Evolutionary conservation across 2,113 vertebrate species (phyloP), one percentile per base, ranked within the genome.

Genomic region (Chaetodon trifascialis): DNA sequence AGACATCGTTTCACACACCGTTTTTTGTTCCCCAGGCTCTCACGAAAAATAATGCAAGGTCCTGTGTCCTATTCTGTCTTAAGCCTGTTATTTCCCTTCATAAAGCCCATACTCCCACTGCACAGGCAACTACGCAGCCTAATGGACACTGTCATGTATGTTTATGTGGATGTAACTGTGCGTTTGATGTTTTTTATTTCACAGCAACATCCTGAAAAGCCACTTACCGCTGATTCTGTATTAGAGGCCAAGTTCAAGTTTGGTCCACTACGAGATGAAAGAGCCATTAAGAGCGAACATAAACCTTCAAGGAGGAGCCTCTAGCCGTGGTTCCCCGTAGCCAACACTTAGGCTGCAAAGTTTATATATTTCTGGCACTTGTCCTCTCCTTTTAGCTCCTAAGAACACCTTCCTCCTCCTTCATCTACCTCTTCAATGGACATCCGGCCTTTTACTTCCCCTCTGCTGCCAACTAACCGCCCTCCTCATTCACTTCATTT

Each of bases 401-500:
- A 38, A 85, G 69, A 79, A 59, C 67, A 52, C 36, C 60, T 78
- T 54, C 17, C 23, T 11, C 64, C 60, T 42, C 71, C 69, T 84
- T 79, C 64, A 63, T 82, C 73, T 63, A 52, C 36, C 60, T 71
- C 71, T 58, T 86, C 67, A 55, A 82, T 77, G 60, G 55, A 59
- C 15, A 7, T 25, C 55, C 44, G 7, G 59, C n/a, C 34, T 59
- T 77, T 84, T 67, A 75, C 63, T 56, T 73, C 47, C 66, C 68
- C 49, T 74, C 76, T 38, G 80, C 42, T 67, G 80, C 84, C 74
- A 82, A 74, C 66, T 66, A 65, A 84, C 58, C 74, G 16, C 73
- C 70, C 74, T 85, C 56, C 66, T 67, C 54, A 5, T 72, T 73
- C 82, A 51, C 79, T 83, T 80, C 42, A 74, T 73, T 73, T 74